phyloP scores from a whole-genome alignment of 1,140 invertebrate genomes.

The Aphaenogaster floridana region DNA sequence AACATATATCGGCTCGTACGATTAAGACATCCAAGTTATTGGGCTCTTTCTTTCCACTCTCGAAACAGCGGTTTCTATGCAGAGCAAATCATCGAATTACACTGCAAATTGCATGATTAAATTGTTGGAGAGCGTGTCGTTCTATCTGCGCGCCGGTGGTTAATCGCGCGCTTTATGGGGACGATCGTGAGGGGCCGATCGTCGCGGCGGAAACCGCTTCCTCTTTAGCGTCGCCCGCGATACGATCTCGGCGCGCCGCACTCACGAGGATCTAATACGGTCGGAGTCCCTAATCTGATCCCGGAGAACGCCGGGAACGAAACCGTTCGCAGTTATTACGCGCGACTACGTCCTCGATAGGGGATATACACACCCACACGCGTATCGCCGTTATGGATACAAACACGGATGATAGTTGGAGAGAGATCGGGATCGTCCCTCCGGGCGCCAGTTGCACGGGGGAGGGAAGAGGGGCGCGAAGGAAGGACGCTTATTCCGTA shows the following conservation, averaged over 20 bases:
- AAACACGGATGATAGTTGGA: conserved; percentile 67
- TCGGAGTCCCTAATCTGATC: conserved; percentile 72
- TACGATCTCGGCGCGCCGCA: conserved; percentile 69
- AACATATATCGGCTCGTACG: too few species aligned
- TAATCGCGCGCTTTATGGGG: conserved; percentile 75
- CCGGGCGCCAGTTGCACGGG: conserved; percentile 40
- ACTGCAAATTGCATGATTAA: neutral
- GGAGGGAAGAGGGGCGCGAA: conserved; percentile 5
- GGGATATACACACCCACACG: conserved; percentile 16
- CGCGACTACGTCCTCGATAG: conserved; percentile 67
- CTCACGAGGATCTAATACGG: conserved; percentile 71
- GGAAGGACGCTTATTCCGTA: conserved; percentile 50
- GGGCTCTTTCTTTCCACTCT: neutral
- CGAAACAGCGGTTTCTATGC: neutral
- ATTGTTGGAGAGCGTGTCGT: conserved; percentile 25
- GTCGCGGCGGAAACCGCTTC: conserved; percentile 58
- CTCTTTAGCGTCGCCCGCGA: conserved; percentile 69
- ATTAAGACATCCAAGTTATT: neutral
- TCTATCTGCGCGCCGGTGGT: conserved; percentile 57
- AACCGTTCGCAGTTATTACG: conserved; percentile 75
- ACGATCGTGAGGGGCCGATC: conserved; percentile 67
- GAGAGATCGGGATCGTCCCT: conserved; percentile 73
- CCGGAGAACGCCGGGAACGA: conserved; percentile 63
- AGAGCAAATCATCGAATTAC: neutral
- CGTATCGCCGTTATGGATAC: conserved; percentile 59